These are phyloP conservation scores for Nyleta sp. DNA, from an alignment of 2,888 invertebrate species.

Conservation along the genomic window DNA sequence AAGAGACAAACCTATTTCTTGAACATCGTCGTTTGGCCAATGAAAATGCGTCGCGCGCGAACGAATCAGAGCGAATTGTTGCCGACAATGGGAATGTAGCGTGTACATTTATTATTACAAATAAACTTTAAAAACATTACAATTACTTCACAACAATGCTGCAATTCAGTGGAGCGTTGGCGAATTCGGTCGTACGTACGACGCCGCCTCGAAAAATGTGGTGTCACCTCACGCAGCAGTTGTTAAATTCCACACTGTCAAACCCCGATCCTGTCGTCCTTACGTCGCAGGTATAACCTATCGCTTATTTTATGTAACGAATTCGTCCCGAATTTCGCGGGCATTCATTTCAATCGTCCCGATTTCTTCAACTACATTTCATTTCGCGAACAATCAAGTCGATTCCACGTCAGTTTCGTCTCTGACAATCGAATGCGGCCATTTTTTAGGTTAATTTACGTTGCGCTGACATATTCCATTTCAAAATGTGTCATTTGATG, in stretches of 20 bases:
- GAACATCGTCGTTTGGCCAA: too few relatives aligned
- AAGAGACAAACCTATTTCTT: too few relatives aligned
- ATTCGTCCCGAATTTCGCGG: neutral
- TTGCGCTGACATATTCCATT: neutral
- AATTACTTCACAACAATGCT: conserved; percentile 69
- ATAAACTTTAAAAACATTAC: neutral
- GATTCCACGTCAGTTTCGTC: too few relatives aligned
- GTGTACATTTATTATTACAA: conserved; percentile 18
- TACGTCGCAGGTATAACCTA: conserved; percentile 31
- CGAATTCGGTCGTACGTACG: conserved; percentile 60
- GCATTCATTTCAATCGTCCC: too few relatives aligned
- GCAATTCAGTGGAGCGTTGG: conserved; percentile 69
- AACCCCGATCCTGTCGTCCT: conserved; percentile 30
- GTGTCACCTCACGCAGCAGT: conserved; percentile 66
- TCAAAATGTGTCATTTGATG: too few relatives aligned
- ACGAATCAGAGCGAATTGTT: too few relatives aligned
- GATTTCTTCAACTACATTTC: too few relatives aligned
- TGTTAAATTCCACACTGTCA: conserved; percentile 58
- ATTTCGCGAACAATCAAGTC: too few relatives aligned
- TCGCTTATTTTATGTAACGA: conserved; percentile 23
- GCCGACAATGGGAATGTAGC: conserved; percentile 8
- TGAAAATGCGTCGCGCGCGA: too few relatives aligned
- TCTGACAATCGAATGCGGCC: too few relatives aligned
- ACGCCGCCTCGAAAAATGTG: conserved; percentile 57
- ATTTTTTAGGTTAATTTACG: neutral